Evolutionary conservation across 2,797 vertebrate species (phyloP), one percentile per base, ranked within the genome.

Genomic region (Pogoniulus pusillus): DNA sequence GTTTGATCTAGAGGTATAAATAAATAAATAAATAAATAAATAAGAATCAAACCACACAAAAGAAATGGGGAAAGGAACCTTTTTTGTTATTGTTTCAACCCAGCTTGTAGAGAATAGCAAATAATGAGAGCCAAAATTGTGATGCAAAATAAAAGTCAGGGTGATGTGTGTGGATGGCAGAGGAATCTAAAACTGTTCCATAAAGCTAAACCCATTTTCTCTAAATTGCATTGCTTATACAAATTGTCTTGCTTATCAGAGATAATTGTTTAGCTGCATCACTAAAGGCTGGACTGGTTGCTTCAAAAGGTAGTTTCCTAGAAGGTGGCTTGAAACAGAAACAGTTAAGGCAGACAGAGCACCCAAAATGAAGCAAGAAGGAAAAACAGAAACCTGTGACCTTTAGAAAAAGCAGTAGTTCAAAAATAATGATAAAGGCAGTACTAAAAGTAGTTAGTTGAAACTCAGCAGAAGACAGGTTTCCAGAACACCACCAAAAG

Each of bases 141-240:
- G 76, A 87, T 62, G 29, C 22, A 74, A 93, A 91, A 82, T 79
- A 79, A 76, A 91, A 91, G 24, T 34, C 37, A 22, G 30, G n/a
- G 41, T 1, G 12, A 65, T 65, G n/a, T 84, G 74, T 74, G 49
- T 79, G 64, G 60, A 87, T 82, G 68, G 75, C 58, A 86, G 62
- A 82, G n/a, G 81, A 95, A 91, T 94, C 85, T 84, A 62, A 92
- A 91, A 69, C 64, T 60, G 45, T 74, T 84, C 35, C 49, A 63
- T 85, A 68, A 84, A 94, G 83, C 68, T 60, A 73, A 91, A 82
- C n/a, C 54, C 64, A 55, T 89, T 93, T 91, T 74, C 58, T 91
- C 57, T 65, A 34, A 87, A 85, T 63, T 76, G 49, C 37, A 74
- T 85, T 85, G 58, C 74, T 77, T 77, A 73, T 71, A 72, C 53